These are phyloP conservation scores for Oceanodroma tethys DNA, from an alignment of 2,113 vertebrate genomes.

Conservation along the genomic window DNA sequence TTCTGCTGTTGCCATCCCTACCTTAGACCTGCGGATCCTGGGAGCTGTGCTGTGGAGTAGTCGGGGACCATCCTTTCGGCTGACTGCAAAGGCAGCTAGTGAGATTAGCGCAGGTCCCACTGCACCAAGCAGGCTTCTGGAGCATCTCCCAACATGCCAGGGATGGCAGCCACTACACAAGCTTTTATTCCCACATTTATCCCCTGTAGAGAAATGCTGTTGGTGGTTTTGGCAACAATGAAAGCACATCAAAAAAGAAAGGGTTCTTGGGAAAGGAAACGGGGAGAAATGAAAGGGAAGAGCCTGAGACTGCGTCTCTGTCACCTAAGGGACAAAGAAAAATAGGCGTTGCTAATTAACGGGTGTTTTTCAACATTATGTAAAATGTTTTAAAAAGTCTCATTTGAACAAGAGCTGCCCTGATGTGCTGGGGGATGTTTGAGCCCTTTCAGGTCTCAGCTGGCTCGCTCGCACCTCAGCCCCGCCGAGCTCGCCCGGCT, in stretches of 20 bases:
- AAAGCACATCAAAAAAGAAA: neutral
- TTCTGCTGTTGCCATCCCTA: neutral
- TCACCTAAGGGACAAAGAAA: neutral
- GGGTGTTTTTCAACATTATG: neutral
- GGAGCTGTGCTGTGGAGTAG: neutral
- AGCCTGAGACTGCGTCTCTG: neutral
- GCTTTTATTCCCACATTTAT: neutral
- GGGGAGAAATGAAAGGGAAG: neutral
- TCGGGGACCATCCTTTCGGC: neutral
- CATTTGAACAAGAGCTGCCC: slow-evolving; percentile 12
- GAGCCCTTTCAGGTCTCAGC: slow-evolving; percentile 24
- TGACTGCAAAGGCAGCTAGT: neutral
- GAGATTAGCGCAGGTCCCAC: neutral
- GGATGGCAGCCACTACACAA: neutral
- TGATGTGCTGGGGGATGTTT: neutral
- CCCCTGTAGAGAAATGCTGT: neutral
- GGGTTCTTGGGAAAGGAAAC: neutral
- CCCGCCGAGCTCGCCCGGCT: accelerated
- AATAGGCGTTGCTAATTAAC: neutral
- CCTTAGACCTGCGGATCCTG: neutral
- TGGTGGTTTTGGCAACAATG: neutral
- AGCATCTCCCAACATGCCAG: neutral
- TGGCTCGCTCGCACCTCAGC: neutral
- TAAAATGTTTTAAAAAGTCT: neutral
- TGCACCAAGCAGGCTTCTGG: neutral